phyloP scores from a whole-genome alignment of 30 jellyfish, hydroid and myxozoan genomes.

The Turritopsis rubra region DNA sequence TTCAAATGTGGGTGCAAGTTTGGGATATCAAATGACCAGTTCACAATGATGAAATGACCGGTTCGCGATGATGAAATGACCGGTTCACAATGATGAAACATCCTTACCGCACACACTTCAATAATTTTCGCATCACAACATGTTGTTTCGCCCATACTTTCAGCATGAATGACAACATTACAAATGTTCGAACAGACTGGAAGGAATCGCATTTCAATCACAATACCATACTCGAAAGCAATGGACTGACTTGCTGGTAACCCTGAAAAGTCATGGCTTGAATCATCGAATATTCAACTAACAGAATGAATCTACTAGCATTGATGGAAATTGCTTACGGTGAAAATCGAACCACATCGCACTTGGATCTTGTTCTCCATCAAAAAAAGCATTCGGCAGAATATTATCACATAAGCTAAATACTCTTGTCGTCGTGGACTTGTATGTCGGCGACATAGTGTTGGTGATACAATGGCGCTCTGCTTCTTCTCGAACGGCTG shows the following conservation, averaged over 20 bases:
- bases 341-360: conserved; percentile 69
- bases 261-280: conserved; percentile 30
- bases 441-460: conserved; percentile 67
- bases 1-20: too few relatives aligned
- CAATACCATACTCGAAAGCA: conserved; percentile 44
- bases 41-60: too few relatives aligned
- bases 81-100: neutral
- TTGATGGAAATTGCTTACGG: conserved; percentile 47
- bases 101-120: conserved; percentile 64
- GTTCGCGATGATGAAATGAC: too few relatives aligned
- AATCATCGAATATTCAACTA: neutral
- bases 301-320: neutral
- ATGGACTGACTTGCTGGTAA: conserved; percentile 57
- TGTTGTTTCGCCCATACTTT: conserved; percentile 38
- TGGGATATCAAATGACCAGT: too few relatives aligned
- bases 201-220: conserved; percentile 47
- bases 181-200: conserved; percentile 71
- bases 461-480: conserved; percentile 32
- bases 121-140: conserved; percentile 60
- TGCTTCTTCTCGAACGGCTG: conserved; percentile 77
- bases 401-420: conserved; percentile 74
- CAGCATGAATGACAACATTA: conserved; percentile 48
- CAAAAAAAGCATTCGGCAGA: conserved; percentile 27
- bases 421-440: conserved; percentile 57
- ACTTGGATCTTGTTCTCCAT: conserved; percentile 58